Percentiles rank a stretch among this genome's conserved stretches.
Evolutionary conservation across 2,888 invertebrate genomes (phyloP).

Genomic region (Synanthedon myopaeformis): DNA sequence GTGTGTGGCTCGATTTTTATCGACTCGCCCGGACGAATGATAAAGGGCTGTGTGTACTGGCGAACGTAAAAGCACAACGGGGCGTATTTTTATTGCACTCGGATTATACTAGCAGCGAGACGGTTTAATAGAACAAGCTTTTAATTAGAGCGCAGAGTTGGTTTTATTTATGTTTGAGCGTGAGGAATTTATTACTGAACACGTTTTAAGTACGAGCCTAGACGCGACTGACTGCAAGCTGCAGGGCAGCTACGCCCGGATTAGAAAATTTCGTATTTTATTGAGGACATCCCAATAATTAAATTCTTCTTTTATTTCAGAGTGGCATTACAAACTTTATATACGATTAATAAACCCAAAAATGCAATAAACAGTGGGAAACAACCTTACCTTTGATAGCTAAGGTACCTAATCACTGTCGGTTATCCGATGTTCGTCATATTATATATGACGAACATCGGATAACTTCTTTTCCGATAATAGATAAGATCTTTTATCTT

Average conservation of each 20-base stretch:
- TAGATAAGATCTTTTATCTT: too few relatives aligned
- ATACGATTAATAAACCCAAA: too few relatives aligned
- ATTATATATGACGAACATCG: too few relatives aligned
- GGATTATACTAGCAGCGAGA: slow-evolving; percentile 22
- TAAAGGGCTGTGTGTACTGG: slow-evolving; percentile 15
- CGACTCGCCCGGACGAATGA: slow-evolving; percentile 26
- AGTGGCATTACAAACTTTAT: too few relatives aligned
- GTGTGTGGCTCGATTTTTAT: slow-evolving; percentile 27
- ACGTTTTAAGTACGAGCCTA: slow-evolving; percentile 5
- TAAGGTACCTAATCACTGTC: too few relatives aligned
- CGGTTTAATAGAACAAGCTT: slow-evolving; percentile 43
- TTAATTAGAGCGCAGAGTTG: slow-evolving; percentile 36
- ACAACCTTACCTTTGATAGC: too few relatives aligned
- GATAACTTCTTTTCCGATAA: too few relatives aligned
- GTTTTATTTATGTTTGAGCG: slow-evolving; percentile 17
- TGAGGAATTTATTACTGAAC: slow-evolving; percentile 10
- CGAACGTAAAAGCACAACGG: slow-evolving; percentile 40
- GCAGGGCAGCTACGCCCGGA: not conserved
- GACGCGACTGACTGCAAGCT: not conserved
- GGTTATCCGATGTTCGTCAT: too few relatives aligned
- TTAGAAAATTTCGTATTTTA: not conserved
- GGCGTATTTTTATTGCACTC: slow-evolving; percentile 36
- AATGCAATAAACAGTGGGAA: too few relatives aligned
- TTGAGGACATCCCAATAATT: not conserved
- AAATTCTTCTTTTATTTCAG: not conserved